A percentile compares a stretch with the other conserved stretches of the same genome.
phyloP scores from a whole-genome alignment of 2,113 vertebrate genomes.

The Notechis scutatus region DNA sequence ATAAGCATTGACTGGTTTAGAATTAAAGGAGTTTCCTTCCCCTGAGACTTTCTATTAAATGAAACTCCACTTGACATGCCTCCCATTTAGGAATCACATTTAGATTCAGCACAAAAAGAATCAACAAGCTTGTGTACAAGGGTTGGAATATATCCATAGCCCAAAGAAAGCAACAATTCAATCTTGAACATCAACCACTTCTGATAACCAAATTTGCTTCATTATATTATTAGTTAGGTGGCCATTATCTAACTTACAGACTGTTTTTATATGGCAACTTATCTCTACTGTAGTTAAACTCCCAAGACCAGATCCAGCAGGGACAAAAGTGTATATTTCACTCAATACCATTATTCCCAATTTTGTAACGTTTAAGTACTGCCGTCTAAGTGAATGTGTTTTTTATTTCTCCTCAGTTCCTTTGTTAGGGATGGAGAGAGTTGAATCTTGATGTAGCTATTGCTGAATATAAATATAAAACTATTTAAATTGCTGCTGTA shows the following conservation, averaged over 20 bases:
- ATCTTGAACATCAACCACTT: neutral
- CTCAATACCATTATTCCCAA: conserved; percentile 8
- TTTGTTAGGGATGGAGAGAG: conserved; percentile 31
- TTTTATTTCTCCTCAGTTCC: conserved; percentile 18
- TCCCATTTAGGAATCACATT: neutral
- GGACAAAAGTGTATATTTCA: neutral
- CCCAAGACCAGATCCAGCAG: neutral
- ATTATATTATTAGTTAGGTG: neutral
- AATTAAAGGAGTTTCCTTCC: neutral
- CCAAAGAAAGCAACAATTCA: neutral
- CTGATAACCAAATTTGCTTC: neutral
- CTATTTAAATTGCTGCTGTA: conserved; percentile 16
- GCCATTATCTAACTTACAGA: neutral
- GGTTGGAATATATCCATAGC: neutral
- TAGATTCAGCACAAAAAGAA: neutral
- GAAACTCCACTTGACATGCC: neutral
- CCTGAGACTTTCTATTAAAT: neutral
- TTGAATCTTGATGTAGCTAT: conserved; percentile 22
- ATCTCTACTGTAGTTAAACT: neutral
- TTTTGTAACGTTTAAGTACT: conserved; percentile 18
- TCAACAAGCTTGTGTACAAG: neutral
- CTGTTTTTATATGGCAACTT: neutral
- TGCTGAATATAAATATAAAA: conserved; percentile 30
- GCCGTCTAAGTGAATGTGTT: conserved; percentile 13
- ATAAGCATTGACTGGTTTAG: neutral